Conservation (phyloP, 2,113 vertebrate species). For the Gopherus evgoodei region DNA sequence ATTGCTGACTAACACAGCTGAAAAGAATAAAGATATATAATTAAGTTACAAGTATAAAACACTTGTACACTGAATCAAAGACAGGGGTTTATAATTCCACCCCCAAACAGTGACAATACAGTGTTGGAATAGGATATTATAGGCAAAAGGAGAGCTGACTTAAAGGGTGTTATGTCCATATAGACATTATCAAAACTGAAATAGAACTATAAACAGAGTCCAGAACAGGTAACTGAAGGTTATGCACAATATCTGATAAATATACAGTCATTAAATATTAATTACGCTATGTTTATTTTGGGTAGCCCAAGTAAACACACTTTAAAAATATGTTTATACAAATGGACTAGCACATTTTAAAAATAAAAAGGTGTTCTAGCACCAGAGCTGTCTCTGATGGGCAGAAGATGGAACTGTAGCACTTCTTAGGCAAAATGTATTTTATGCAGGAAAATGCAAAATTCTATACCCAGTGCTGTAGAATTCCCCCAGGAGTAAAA, state of each 20-base stretch:
- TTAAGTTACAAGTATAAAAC: neutral
- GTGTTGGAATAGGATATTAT: neutral
- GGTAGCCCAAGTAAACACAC: neutral
- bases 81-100: neutral
- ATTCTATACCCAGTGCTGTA: too few species aligned
- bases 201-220: neutral
- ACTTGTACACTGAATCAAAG: neutral
- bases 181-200: neutral
- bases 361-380: neutral
- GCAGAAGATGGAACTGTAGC: too few species aligned
- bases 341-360: neutral
- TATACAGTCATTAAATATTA: neutral
- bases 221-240: neutral
- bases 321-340: neutral
- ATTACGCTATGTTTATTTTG: neutral
- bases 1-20: slow-evolving; percentile 87
- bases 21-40: neutral
- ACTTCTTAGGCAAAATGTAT: too few species aligned
- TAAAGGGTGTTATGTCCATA: neutral
- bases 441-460: too few species aligned
- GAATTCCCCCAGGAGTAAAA: too few species aligned
- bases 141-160: neutral
- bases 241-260: neutral
- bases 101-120: neutral
- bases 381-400: too few species aligned